Base-by-base conservation (phyloP, 2,888 invertebrate species). In the Panopea generosa region DNA sequence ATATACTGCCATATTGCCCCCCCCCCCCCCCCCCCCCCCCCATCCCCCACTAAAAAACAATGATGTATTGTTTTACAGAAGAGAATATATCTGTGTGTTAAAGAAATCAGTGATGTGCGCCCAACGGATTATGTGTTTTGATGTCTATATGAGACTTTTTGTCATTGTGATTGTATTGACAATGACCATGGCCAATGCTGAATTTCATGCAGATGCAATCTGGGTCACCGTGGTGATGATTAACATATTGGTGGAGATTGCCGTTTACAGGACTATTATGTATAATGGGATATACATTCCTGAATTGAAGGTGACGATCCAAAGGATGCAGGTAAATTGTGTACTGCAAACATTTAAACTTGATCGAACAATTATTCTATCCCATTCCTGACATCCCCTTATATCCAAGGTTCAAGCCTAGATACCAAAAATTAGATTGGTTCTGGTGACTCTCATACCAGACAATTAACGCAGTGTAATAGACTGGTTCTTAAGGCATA, bases 221-320 rank as follows among this genome's bases (percentile, higher is more conserved):
- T 40, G 7, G 9, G 16, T 16, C 40, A 16, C 16, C 16, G 9
- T 40, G 40, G 9, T 16, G 9, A 40, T 40, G 16, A 7, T 40
- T 14, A 27, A 18, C 26, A 9, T 29, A 52, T 20, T 40, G 14
- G 52, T 63, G 29, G 40, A 63, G 22, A 20, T 7, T 14, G n/a
- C 33, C 29, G 7, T 33, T 22, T 56, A 18, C n/a, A 27, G 33
- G 38, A 11, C 27, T 14, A 18, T 61, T n/a, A 20, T 45, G 24
- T 14, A 1, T 33, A 2, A 1, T 33, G 22, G 18, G 2, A 27
- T 29, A 20, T 33, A 55, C 3, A 40, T 50, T 27, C 16, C 45
- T 43, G 49, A 61, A 65, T 71, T 75, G 24, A 59, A 76, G 69
- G 60, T 45, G 3, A 66, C 76, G 65, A 26, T 22, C 11, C 22